Evolutionary conservation across 2,797 vertebrate species (phyloP).

Genomic region (Muscicapa striata): DNA sequence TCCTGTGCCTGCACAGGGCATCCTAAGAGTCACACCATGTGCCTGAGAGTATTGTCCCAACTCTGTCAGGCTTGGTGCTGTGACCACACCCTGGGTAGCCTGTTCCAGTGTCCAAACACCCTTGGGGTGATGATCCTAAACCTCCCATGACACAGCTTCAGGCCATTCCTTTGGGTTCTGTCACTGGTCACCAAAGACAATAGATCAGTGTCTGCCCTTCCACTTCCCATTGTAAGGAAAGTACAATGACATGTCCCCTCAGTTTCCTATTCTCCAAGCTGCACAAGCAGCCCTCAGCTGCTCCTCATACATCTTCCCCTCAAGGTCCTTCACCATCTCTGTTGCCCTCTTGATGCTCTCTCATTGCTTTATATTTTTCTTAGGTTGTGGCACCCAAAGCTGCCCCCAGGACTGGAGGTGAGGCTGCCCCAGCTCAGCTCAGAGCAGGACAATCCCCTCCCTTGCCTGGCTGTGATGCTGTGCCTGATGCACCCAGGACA

Average conservation of each 20-base stretch:
- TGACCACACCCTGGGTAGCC: neutral
- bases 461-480: too few relatives aligned
- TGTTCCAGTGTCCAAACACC: neutral
- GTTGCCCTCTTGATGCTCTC: neutral
- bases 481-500: neutral
- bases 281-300: neutral
- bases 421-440: rapidly evolving
- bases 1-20: too few relatives aligned
- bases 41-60: neutral
- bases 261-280: neutral
- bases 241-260: neutral
- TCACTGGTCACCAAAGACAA: neutral
- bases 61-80: neutral
- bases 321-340: neutral
- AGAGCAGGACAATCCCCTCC: neutral
- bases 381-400: rapidly evolving
- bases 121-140: neutral
- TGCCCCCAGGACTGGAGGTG: neutral
- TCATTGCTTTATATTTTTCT: neutral
- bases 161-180: neutral
- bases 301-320: neutral
- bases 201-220: neutral
- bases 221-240: rapidly evolving
- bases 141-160: neutral
- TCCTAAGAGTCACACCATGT: neutral